Evolutionary conservation across 2,888 invertebrate genomes (phyloP).

Genomic region (Nemotelus nigrinus): DNA sequence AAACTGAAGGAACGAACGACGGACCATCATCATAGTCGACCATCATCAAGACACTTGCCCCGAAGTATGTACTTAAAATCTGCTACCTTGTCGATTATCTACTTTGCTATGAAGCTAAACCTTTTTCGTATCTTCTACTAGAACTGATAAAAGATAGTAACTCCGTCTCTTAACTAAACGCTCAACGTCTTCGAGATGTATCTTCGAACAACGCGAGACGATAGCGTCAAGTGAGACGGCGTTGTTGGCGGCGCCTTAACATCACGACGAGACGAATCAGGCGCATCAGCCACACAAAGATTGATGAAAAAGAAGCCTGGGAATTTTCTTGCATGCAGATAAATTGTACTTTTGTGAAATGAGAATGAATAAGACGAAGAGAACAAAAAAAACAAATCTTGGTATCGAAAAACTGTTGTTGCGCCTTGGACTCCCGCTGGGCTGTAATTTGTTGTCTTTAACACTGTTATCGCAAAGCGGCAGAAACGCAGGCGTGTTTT

Average conservation of each 20-base stretch:
- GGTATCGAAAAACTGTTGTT: conserved; percentile 1
- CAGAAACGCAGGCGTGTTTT: not conserved
- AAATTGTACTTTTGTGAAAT: conserved; percentile 5
- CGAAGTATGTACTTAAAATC: not conserved
- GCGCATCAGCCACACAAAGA: not conserved
- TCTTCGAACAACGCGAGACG: too few species aligned
- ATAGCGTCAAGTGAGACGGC: too few species aligned
- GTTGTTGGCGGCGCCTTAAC: conserved; percentile 23
- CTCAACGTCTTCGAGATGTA: too few species aligned
- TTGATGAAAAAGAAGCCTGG: conserved; percentile 30
- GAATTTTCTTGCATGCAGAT: conserved; percentile 27
- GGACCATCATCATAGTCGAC: not conserved
- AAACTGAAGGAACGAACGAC: conserved; percentile 1
- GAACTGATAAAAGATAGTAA: too few species aligned
- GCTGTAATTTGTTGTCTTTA: conserved; percentile 48
- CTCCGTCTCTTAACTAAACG: too few species aligned
- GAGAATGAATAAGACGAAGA: not conserved
- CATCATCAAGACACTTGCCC: conserved; percentile 8
- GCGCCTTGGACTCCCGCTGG: conserved; percentile 36
- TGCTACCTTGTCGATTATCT: not conserved
- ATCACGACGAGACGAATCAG: not conserved
- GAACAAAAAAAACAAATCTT: not conserved
- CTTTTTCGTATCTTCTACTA: too few species aligned
- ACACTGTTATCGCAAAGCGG: conserved; percentile 38
- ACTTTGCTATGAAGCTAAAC: not conserved